These are phyloP conservation scores for Philereme transversata DNA, from an alignment of 2,888 invertebrate species.

Conservation along the genomic window DNA sequence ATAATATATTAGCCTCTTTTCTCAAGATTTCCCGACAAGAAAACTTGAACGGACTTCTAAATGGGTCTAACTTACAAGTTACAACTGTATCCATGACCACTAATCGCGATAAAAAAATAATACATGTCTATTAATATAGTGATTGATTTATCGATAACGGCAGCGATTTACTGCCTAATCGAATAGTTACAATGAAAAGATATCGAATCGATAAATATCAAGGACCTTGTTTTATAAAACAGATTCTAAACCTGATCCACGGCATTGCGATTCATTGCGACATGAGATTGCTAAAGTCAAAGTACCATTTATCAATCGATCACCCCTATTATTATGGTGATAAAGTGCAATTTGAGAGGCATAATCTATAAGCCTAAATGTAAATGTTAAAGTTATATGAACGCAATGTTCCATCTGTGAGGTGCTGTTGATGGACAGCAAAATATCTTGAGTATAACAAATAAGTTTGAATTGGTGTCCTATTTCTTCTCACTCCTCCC, in stretches of 20 bases:
- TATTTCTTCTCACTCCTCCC: no score
- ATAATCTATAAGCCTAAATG: constrained; percentile 22
- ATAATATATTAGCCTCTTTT: constrained; percentile 36
- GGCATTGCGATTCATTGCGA: constrained; percentile 59
- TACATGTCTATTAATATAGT: constrained; percentile 9
- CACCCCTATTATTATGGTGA: constrained; percentile 23
- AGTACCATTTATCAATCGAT: constrained; percentile 26
- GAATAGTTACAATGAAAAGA: constrained; percentile 40
- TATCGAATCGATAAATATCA: constrained; percentile 57
- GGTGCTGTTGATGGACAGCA: constrained; percentile 13
- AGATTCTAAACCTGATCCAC: constrained; percentile 57
- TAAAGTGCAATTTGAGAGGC: constrained; percentile 35
- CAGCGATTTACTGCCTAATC: constrained; percentile 39
- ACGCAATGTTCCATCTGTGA: constrained; percentile 20
- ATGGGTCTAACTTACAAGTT: constrained; percentile 5
- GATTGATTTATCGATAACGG: constrained; percentile 32
- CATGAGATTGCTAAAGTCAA: constrained; percentile 45
- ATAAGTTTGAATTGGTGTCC: no score
- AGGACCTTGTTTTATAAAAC: constrained; percentile 57
- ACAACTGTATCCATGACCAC: constrained; percentile 5
- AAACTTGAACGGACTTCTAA: constrained; percentile 21
- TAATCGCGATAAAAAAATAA: neutral
- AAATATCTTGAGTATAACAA: no score
- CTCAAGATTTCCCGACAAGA: constrained; percentile 30
- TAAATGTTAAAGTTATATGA: constrained; percentile 36